Evolutionary conservation across 2,888 invertebrate genomes (phyloP), one percentile per base, ranked within the genome.

Genomic region (Noctua janthina): DNA sequence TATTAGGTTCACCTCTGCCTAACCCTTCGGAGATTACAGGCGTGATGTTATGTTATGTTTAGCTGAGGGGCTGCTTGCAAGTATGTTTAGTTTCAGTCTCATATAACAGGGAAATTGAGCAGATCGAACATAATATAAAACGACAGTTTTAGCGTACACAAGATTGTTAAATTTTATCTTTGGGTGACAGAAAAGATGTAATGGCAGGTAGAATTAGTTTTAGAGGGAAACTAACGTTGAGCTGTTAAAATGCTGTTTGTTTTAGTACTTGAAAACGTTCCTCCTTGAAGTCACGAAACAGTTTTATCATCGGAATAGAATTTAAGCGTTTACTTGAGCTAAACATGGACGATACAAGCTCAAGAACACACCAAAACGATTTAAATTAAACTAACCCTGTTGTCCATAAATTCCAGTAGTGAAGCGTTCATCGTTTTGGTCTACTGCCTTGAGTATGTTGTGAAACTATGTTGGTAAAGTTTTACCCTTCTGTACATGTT

Each of bases 1-100:
- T 56, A 8, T 54, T 20, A 54, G 7, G 0, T 20, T 8, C 8
- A n/a, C 56, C 56, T 56, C 56, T 59, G n/a, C n/a, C 56, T n/a
- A 11, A 59, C 11, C 11, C n/a, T n/a, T n/a, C n/a, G n/a, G n/a
- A n/a, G 56, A n/a, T 11, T 0, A 59, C 10, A n/a, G n/a, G 4
- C n/a, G 56, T 59, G 4, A n/a, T 59, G n/a, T n/a, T 59, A 13
- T 5, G 15, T 13, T 29, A 29, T 59, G n/a, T 15, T 13, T 13
- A 29, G 15, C 4, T 29, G 23, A 15, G 0, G n/a, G 59, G 13
- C 5, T 1, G 0, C 11, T 13, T 20, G n/a, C 13, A 2, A 1
- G 59, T 59, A 59, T 56, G 1, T 23, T 56, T 56, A 56, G 6
- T n/a, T n/a, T n/a, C 29, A 62, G 59, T 62, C 29, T 0, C 59